These are phyloP conservation scores for Thunnus maccoyii DNA, from an alignment of 2,113 vertebrate species.

Conservation along the genomic window DNA sequence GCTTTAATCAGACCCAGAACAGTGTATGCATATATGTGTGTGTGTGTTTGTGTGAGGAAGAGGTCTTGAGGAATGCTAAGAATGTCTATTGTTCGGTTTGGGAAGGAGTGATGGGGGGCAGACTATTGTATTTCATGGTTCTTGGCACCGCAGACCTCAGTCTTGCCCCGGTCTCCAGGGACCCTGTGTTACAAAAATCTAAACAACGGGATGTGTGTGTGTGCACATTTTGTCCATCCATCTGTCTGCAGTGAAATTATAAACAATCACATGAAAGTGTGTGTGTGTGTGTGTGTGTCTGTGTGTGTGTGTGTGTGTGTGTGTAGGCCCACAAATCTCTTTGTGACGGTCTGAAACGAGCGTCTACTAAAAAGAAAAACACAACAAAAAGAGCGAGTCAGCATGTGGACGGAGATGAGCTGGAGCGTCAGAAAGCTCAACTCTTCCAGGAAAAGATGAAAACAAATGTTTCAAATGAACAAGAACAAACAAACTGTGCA, in stretches of 20 bases:
- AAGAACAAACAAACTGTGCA: slow-evolving; percentile 50
- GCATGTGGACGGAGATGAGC: not conserved
- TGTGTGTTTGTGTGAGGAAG: slow-evolving; percentile 57
- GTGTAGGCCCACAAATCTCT: not conserved
- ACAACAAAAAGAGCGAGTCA: slow-evolving; percentile 31
- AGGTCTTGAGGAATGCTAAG: slow-evolving; percentile 74
- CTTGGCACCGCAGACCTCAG: slow-evolving; percentile 71
- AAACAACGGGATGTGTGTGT: slow-evolving; percentile 64
- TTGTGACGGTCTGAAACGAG: slow-evolving; percentile 16
- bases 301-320: slow-evolving; percentile 3
- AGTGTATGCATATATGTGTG: slow-evolving; percentile 25
- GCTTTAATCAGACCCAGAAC: slow-evolving; percentile 59
- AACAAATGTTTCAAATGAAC: slow-evolving; percentile 42
- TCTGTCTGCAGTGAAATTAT: slow-evolving; percentile 54
- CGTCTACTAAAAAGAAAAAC: slow-evolving; percentile 13
- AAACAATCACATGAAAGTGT: slow-evolving; percentile 32
- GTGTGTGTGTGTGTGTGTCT: slow-evolving; percentile 6
- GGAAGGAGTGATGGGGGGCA: slow-evolving; percentile 67
- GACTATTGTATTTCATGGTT: slow-evolving; percentile 75
- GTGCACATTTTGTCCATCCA: slow-evolving; percentile 6
- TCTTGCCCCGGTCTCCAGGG: slow-evolving; percentile 62
- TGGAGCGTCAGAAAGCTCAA: not conserved
- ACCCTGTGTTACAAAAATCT: slow-evolving; percentile 52
- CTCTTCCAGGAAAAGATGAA: slow-evolving; percentile 32
- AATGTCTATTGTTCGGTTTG: slow-evolving; percentile 79